These are phyloP conservation scores for Chinchilla lanigera DNA, from an alignment of 2,113 vertebrate genomes.

Conservation along the genomic window DNA sequence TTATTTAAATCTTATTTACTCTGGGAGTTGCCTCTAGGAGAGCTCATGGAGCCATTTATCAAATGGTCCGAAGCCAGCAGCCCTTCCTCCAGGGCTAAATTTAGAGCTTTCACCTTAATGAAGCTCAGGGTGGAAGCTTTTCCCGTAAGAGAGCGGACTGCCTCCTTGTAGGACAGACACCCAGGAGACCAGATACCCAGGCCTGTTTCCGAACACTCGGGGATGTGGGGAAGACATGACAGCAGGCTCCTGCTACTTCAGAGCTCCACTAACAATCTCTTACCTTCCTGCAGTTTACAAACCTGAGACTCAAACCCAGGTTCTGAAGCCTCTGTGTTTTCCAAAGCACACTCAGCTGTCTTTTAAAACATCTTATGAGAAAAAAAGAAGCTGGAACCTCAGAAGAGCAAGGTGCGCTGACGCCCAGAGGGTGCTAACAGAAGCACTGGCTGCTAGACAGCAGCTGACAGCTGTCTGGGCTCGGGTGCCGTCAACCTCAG, in stretches of 20 bases:
- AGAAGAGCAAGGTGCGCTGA: not conserved
- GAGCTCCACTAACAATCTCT: not conserved
- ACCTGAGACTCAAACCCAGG: not conserved
- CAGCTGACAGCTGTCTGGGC: not conserved
- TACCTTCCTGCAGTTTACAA: not conserved
- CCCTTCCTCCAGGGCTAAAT: slow-evolving; percentile 6
- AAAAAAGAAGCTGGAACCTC: not conserved
- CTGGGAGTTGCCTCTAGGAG: not conserved
- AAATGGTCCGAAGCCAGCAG: slow-evolving; percentile 7
- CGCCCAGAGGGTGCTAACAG: not conserved
- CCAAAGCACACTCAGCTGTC: not conserved
- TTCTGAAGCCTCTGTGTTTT: not conserved
- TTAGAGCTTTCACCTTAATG: slow-evolving; percentile 43
- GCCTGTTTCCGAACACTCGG: not conserved
- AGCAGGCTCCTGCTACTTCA: not conserved
- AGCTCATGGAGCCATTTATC: slow-evolving; percentile 40
- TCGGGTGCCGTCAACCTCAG: fast-evolving
- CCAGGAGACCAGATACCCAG: not conserved
- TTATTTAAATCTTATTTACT: slow-evolving; percentile 71
- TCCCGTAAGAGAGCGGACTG: not conserved
- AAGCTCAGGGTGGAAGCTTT: not conserved
- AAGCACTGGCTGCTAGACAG: not conserved
- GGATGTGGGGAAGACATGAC: not conserved
- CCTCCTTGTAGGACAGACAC: not conserved
- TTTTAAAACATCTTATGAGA: not conserved